These are phyloP conservation scores for Nicator chloris DNA, from an alignment of 2,113 vertebrate species.

Conservation along the genomic window DNA sequence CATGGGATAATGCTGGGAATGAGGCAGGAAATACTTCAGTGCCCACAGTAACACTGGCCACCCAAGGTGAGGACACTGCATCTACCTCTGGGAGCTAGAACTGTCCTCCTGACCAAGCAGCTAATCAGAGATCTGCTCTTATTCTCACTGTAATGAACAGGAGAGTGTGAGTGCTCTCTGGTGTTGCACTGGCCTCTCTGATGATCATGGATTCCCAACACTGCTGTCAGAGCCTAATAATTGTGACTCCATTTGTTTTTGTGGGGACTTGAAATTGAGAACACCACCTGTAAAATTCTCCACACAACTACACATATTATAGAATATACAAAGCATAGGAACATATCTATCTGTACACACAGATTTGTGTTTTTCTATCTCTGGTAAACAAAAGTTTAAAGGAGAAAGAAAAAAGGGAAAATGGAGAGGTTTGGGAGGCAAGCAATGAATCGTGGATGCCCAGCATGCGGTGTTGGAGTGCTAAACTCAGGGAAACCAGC, in stretches of 20 bases:
- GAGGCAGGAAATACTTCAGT: background rate
- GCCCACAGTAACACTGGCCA: background rate
- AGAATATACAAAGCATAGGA: background rate
- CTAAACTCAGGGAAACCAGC: background rate
- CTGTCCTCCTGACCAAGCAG: background rate
- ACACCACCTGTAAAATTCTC: background rate
- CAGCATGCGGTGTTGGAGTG: background rate
- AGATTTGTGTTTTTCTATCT: background rate
- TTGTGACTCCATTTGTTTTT: background rate
- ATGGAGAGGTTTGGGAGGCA: background rate
- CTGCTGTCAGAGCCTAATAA: background rate
- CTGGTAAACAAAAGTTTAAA: background rate
- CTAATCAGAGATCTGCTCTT: background rate
- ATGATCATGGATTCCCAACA: background rate
- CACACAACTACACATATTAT: background rate
- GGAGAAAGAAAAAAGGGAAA: background rate
- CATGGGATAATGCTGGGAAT: background rate
- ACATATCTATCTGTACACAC: background rate
- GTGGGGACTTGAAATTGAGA: background rate
- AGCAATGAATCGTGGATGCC: constrained; percentile 7
- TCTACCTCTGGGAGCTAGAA: background rate
- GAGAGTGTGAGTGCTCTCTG: background rate
- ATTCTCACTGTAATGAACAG: background rate
- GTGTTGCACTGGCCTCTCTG: background rate
- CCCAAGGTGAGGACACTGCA: background rate